These are phyloP conservation scores for Dromas ardeola DNA, from an alignment of 2,113 vertebrate genomes.

Conservation along the genomic window DNA sequence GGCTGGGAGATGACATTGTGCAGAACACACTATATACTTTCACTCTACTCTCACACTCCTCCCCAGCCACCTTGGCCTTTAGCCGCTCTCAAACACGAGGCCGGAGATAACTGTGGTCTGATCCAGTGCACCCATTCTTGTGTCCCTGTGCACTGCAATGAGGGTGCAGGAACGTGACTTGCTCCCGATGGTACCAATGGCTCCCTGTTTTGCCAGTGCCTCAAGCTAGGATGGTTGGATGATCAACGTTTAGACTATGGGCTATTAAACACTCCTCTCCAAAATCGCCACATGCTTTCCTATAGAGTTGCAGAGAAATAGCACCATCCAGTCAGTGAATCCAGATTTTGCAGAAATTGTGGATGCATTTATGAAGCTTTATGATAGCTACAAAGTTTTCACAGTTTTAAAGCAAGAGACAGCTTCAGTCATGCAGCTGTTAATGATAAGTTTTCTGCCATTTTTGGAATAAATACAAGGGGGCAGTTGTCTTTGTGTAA, in stretches of 20 bases:
- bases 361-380: neutral
- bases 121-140: rapidly evolving
- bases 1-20: neutral
- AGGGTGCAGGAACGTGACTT: neutral
- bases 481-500: neutral
- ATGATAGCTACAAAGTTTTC: neutral
- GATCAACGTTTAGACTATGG: neutral
- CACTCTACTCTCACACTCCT: neutral
- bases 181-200: neutral
- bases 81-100: neutral
- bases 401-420: neutral
- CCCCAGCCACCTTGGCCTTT: neutral
- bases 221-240: neutral
- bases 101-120: neutral
- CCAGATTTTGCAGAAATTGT: neutral
- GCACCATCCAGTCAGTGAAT: neutral
- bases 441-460: neutral
- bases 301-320: neutral
- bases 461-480: neutral
- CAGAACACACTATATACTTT: neutral
- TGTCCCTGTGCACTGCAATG: neutral
- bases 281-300: neutral
- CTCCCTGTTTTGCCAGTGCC: neutral
- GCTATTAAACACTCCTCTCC: neutral
- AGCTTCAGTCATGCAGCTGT: neutral